A percentile compares a stretch with the other conserved stretches of the same genome.
These are phyloP conservation scores for Nothoprocta perdicaria DNA, from an alignment of 2,113 vertebrate genomes.

Conservation along the genomic window DNA sequence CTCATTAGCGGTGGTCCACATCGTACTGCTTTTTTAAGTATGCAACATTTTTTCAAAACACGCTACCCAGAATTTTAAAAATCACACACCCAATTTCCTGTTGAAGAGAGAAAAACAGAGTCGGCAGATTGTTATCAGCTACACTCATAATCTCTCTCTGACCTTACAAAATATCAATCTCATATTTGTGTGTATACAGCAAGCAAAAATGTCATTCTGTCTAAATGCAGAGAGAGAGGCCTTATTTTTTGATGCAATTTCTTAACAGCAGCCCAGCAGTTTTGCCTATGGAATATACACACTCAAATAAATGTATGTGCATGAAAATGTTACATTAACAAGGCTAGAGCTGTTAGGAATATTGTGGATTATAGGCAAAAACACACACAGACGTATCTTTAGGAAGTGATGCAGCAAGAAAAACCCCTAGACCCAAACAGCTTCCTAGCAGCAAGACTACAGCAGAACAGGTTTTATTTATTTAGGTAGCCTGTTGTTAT, in stretches of 20 bases:
- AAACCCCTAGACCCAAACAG: background rate
- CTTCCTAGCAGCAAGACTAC: background rate
- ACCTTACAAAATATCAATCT: slow-evolving; percentile 22
- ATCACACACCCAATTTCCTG: slow-evolving; percentile 20
- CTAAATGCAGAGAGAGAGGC: background rate
- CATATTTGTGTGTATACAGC: background rate
- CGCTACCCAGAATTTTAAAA: background rate
- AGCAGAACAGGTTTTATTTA: background rate
- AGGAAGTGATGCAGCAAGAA: background rate
- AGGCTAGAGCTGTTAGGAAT: background rate
- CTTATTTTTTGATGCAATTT: background rate
- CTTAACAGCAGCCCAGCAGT: background rate
- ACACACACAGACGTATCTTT: background rate
- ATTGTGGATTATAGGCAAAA: background rate
- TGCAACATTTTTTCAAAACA: background rate
- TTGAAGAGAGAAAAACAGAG: slow-evolving; percentile 25
- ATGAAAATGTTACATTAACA: background rate
- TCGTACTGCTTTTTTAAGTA: background rate
- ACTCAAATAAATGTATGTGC: accelerated
- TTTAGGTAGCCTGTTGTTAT: background rate
- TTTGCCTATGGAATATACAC: background rate
- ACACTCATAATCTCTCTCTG: background rate
- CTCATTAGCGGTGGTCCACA: background rate
- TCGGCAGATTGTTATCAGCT: slow-evolving; percentile 39
- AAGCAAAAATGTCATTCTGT: background rate